Percentiles rank a stretch among this genome's conserved stretches.
phyloP scores from a whole-genome alignment of 2,797 vertebrate species.

The Kryptopterus vitreolus region DNA sequence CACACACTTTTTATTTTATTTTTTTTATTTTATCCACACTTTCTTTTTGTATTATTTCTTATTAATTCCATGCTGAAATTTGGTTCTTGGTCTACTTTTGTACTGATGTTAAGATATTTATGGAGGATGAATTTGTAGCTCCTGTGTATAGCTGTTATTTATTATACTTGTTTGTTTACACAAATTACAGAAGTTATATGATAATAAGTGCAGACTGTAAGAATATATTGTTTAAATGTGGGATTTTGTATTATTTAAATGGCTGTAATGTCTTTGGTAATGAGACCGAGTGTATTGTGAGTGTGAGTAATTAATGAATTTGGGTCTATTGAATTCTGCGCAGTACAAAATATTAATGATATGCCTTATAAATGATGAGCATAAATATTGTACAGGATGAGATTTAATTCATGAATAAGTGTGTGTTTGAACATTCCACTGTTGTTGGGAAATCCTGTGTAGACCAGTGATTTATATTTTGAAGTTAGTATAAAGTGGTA shows the following conservation, averaged over 20 bases:
- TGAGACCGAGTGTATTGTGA: background rate
- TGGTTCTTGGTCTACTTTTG: background rate
- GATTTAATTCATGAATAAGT: background rate
- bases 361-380: background rate
- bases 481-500: background rate
- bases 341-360: background rate
- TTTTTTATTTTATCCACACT: background rate
- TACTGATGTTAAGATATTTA: background rate
- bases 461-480: background rate
- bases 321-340: background rate
- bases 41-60: background rate
- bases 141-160: background rate
- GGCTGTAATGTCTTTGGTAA: background rate
- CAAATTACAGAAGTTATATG: background rate
- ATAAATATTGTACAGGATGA: background rate
- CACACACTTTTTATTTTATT: background rate
- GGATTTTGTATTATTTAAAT: background rate
- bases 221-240: background rate
- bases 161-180: background rate
- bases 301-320: background rate
- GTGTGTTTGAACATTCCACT: background rate
- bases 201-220: background rate
- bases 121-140: background rate
- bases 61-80: background rate
- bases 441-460: background rate